Conservation (phyloP, 2,888 invertebrate genomes). For the Chrysolina oricalcia region DNA sequence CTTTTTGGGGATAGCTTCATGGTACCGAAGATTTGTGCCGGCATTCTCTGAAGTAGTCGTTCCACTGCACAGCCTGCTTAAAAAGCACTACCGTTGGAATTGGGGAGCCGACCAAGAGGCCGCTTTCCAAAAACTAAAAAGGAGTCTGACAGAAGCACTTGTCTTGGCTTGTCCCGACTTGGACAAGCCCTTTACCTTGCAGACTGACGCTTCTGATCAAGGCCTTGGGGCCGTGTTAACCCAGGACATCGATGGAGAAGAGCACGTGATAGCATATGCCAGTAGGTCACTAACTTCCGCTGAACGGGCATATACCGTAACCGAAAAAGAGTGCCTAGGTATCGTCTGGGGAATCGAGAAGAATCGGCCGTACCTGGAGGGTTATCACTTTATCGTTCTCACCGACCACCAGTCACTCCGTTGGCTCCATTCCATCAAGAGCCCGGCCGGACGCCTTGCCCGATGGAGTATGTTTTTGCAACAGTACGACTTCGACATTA, state of each 20-base stretch:
- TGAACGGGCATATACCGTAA: neutral
- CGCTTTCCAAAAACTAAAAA: conserved; percentile 19
- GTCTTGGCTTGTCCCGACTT: neutral
- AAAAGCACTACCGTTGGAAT: conserved; percentile 17
- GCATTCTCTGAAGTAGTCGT: conserved; percentile 30
- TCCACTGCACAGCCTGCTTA: conserved; percentile 21
- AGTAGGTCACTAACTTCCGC: neutral
- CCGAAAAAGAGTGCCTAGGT: neutral
- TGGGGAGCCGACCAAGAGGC: conserved; percentile 21
- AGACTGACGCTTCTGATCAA: too few relatives aligned
- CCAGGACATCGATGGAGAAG: neutral
- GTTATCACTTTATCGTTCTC: neutral
- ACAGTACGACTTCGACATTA: neutral
- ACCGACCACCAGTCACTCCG: neutral
- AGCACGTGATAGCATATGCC: neutral
- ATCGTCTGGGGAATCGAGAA: too few relatives aligned
- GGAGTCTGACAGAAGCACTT: conserved; percentile 22
- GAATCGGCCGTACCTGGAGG: too few relatives aligned
- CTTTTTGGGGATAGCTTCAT: conserved; percentile 34
- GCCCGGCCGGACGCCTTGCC: too few relatives aligned
- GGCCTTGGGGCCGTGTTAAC: neutral
- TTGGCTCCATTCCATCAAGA: neutral
- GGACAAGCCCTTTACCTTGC: too few relatives aligned
- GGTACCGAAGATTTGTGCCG: conserved; percentile 59
- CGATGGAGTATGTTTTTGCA: too few relatives aligned